Evolutionary conservation across 1,140 invertebrate genomes (phyloP).

Genomic region (Atopsyche davidsoni): DNA sequence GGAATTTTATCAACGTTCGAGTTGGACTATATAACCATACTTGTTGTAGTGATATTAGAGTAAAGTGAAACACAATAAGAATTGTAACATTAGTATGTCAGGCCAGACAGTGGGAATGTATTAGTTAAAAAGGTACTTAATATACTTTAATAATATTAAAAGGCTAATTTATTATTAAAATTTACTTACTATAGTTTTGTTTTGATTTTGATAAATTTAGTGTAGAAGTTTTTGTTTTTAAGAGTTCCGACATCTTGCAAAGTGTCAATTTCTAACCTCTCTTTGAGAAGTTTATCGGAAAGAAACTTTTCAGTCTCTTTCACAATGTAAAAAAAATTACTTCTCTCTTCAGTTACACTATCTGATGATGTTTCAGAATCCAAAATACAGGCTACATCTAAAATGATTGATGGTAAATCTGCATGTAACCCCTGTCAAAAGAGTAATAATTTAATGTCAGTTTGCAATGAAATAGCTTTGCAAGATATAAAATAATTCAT

Average conservation of each 20-base stretch:
- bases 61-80: too few species aligned
- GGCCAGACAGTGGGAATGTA: too few species aligned
- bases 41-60: too few species aligned
- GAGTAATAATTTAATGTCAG: too few species aligned
- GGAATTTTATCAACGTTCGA: slow-evolving; percentile 25
- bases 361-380: slow-evolving; percentile 68
- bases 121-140: too few species aligned
- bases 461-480: too few species aligned
- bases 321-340: slow-evolving; percentile 70
- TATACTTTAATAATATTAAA: too few species aligned
- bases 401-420: slow-evolving; percentile 68
- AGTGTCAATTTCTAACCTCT: slow-evolving; percentile 89
- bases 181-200: slow-evolving; percentile 93
- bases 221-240: slow-evolving; percentile 87
- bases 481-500: slow-evolving; percentile 28
- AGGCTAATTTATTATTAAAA: too few species aligned
- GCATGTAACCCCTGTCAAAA: slow-evolving; percentile 59
- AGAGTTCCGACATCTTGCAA: slow-evolving; percentile 86
- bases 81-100: too few species aligned
- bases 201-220: slow-evolving; percentile 96
- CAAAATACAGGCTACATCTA: slow-evolving; percentile 72
- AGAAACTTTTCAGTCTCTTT: slow-evolving; percentile 75
- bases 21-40: too few species aligned
- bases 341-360: slow-evolving; percentile 59
- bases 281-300: slow-evolving; percentile 81